These are phyloP conservation scores for Yponomeuta evonymella DNA, from an alignment of 2,888 invertebrate genomes.

Conservation along the genomic window DNA sequence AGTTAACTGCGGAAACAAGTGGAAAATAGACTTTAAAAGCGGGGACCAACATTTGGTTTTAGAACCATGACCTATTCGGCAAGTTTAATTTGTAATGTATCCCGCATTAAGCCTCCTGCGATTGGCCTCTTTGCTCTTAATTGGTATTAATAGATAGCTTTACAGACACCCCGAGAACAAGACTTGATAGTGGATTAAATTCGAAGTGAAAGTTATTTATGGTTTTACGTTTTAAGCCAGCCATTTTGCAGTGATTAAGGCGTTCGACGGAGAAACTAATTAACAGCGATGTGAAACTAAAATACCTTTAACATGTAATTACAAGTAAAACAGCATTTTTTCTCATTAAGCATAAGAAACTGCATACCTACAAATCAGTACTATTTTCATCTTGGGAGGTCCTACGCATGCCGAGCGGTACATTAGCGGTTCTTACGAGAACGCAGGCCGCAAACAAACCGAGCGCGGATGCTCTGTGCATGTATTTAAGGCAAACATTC, in stretches of 20 bases:
- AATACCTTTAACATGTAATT: too few species aligned
- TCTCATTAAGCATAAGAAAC: too few species aligned
- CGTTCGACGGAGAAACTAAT: not conserved
- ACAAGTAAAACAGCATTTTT: too few species aligned
- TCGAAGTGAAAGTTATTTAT: not conserved
- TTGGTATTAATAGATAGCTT: constrained; percentile 72
- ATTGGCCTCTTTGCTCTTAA: constrained; percentile 74
- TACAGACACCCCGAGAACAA: constrained; percentile 34
- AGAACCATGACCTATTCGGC: constrained; percentile 59
- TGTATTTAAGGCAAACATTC: constrained; percentile 43
- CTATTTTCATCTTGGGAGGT: constrained; percentile 58
- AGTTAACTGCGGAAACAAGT: constrained; percentile 62
- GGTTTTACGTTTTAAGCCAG: not conserved
- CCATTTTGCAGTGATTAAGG: not conserved
- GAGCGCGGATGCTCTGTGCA: constrained; percentile 49
- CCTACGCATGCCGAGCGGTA: constrained; percentile 44
- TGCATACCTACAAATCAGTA: too few species aligned
- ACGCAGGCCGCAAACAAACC: constrained; percentile 55
- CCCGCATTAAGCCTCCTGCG: constrained; percentile 72
- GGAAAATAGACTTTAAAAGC: constrained; percentile 74
- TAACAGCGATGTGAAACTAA: too few species aligned
- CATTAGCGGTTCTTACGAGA: constrained; percentile 59
- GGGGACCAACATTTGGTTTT: constrained; percentile 71
- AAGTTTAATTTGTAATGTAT: constrained; percentile 76
- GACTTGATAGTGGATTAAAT: not conserved